A percentile compares a stretch with the other conserved stretches of the same genome.
Evolutionary conservation across 1,140 invertebrate species (phyloP).

Genomic region (Kradibia gibbosae): DNA sequence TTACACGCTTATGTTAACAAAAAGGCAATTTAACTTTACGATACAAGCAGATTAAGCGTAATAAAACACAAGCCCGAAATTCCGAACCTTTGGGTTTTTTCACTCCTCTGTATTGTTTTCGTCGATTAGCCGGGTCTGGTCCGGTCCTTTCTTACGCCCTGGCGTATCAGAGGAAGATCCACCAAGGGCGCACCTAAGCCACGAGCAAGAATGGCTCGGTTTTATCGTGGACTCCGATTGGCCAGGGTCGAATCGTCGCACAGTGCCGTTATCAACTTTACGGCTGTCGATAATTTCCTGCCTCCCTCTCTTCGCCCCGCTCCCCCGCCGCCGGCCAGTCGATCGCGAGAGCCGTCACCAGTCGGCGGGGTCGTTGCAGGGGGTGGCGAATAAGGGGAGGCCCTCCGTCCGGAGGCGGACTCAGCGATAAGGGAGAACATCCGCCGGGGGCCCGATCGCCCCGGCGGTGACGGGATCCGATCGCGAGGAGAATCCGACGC

Average conservation of each 20-base stretch:
- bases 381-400: no score
- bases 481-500: background rate
- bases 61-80: background rate
- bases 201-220: background rate
- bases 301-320: background rate
- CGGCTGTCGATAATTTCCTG: constrained; percentile 35
- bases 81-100: background rate
- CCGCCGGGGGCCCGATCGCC: no score
- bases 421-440: no score
- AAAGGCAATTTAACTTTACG: background rate
- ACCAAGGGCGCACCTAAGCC: background rate
- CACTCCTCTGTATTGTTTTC: background rate
- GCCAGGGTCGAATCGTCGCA: no score
- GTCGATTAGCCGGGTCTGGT: background rate
- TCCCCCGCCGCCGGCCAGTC: background rate
- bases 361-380: no score
- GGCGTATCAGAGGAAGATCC: background rate
- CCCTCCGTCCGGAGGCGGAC: no score
- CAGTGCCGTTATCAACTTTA: constrained; percentile 7
- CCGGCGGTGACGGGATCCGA: background rate
- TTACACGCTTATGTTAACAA: background rate
- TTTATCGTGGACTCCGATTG: no score
- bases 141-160: background rate
- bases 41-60: background rate
- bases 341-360: background rate